phyloP scores from a whole-genome alignment of 2,888 invertebrate genomes.

The Synanthedon tipuliformis region DNA sequence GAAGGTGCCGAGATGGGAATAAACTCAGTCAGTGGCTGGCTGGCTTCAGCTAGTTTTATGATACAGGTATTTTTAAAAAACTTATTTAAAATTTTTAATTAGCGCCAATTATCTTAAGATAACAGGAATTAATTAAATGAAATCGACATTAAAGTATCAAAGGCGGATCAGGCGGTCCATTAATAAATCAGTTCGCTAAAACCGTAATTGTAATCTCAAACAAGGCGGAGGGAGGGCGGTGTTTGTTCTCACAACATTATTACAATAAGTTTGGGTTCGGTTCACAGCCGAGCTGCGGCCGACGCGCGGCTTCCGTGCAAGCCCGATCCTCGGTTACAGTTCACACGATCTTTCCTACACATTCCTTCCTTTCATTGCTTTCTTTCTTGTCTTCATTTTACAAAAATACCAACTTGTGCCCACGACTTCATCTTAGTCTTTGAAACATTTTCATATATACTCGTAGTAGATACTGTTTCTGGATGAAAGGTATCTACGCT shows the following conservation, averaged over 20 bases:
- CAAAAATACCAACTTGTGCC: too few species aligned
- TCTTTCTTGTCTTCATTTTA: too few species aligned
- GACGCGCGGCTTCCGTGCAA: conserved; percentile 9
- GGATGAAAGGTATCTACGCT: too few species aligned
- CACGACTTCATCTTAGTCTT: too few species aligned
- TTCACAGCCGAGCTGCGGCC: conserved; percentile 26
- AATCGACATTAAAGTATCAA: conserved; percentile 68
- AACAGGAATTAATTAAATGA: conserved; percentile 45
- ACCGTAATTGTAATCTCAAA: conserved; percentile 71
- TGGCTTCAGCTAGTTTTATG: too few species aligned
- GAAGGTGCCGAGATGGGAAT: too few species aligned
- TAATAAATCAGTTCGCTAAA: conserved; percentile 71
- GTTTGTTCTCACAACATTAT: conserved; percentile 70
- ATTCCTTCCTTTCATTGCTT: too few species aligned
- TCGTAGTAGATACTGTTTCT: too few species aligned
- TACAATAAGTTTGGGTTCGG: conserved; percentile 65
- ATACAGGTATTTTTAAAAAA: too few species aligned
- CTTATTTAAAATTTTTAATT: neutral
- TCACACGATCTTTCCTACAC: conserved; percentile 24
- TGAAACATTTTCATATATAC: too few species aligned
- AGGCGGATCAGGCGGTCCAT: conserved; percentile 67
- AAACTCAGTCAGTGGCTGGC: too few species aligned
- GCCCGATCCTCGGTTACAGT: conserved; percentile 13
- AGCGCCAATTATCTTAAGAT: conserved; percentile 2
- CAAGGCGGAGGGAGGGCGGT: conserved; percentile 57